phyloP scores from a whole-genome alignment of 2,797 vertebrate genomes.

The Siniperca obscura region DNA sequence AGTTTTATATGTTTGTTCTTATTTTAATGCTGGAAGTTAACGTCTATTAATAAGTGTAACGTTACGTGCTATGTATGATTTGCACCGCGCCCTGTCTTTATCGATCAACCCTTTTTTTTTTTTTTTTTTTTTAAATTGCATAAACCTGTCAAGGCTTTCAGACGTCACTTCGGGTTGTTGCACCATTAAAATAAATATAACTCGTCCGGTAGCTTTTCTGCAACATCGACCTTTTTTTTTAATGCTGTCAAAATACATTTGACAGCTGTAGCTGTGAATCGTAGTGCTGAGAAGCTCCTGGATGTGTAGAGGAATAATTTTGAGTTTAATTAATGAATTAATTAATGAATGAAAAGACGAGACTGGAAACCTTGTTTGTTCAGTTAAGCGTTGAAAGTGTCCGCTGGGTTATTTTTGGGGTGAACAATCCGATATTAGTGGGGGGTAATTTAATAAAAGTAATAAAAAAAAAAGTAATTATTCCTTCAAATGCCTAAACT shows the following conservation, averaged over 20 bases:
- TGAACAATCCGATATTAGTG: no score
- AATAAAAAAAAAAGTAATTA: neutral
- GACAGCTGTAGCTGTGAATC: fast-evolving
- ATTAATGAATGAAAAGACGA: neutral
- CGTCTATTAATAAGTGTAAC: fast-evolving
- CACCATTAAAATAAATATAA: slow-evolving; percentile 13
- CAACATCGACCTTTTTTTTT: neutral
- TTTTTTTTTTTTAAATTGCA: slow-evolving; percentile 17
- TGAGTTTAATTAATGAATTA: no score
- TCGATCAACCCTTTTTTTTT: slow-evolving; percentile 39
- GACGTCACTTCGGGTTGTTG: slow-evolving; percentile 27
- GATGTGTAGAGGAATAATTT: neutral
- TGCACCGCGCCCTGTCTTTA: slow-evolving; percentile 59
- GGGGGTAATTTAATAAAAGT: no score
- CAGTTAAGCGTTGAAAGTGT: neutral
- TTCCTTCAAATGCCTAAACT: neutral
- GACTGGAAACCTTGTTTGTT: neutral
- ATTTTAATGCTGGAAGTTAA: fast-evolving
- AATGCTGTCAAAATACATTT: no score
- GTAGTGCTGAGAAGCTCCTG: neutral
- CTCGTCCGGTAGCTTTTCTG: neutral
- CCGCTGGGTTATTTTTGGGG: no score
- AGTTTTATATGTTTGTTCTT: fast-evolving
- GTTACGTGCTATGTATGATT: no score
- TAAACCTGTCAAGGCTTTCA: slow-evolving; percentile 28